Evolutionary conservation across 2,113 vertebrate species (phyloP).

Genomic region (Todiramphus saurophagus): DNA sequence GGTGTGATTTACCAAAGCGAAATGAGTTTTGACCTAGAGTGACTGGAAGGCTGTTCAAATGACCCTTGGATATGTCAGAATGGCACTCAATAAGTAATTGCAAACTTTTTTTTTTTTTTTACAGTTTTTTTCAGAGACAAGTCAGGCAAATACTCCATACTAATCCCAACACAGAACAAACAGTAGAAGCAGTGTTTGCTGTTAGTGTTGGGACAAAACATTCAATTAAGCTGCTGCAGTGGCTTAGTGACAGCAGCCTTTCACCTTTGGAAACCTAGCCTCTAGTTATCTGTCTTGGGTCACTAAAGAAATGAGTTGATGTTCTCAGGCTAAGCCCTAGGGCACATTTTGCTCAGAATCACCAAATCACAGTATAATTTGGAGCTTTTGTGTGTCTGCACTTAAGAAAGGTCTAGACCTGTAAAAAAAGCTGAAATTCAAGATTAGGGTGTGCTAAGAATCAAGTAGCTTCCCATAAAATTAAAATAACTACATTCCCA

Average conservation of each 20-base stretch:
- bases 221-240: constrained; percentile 61
- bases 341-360: constrained; percentile 37
- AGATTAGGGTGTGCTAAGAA: background rate
- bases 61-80: constrained; percentile 54
- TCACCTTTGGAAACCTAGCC: constrained; percentile 44
- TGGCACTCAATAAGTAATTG: constrained; percentile 41
- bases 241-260: constrained; percentile 60
- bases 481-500: background rate
- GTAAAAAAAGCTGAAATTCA: background rate
- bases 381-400: background rate
- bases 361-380: constrained; percentile 21
- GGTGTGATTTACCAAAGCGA: constrained; percentile 44
- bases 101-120: constrained; percentile 17
- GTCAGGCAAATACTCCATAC: constrained; percentile 16
- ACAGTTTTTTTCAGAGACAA: background rate
- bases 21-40: constrained; percentile 58
- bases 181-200: constrained; percentile 30
- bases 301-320: constrained; percentile 54
- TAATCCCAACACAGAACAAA: constrained; percentile 49
- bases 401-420: background rate
- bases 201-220: constrained; percentile 48
- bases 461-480: background rate
- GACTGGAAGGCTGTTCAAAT: background rate
- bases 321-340: constrained; percentile 39
- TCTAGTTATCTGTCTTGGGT: constrained; percentile 49